A percentile compares a stretch with the other conserved stretches of the same genome.
Conservation (phyloP, 2,113 vertebrate genomes). For the Petroica traversi region DNA sequence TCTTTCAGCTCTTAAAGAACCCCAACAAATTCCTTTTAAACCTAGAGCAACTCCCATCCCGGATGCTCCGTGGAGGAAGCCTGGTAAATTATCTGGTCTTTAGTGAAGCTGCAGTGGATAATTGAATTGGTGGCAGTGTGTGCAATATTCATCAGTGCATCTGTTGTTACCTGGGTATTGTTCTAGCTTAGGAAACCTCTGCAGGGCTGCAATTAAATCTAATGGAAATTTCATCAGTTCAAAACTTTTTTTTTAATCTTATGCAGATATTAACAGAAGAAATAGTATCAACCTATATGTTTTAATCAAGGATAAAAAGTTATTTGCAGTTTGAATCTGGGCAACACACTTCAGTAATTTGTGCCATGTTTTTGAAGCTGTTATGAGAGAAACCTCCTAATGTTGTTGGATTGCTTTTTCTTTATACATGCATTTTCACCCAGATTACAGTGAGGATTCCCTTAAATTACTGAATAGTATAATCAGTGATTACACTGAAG, state of each 20-base stretch:
- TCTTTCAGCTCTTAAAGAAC: slow-evolving; percentile 69
- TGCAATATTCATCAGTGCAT: background rate
- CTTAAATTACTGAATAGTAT: background rate
- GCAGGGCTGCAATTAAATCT: background rate
- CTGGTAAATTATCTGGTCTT: slow-evolving; percentile 72
- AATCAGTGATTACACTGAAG: background rate
- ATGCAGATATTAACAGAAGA: background rate
- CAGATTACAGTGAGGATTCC: background rate
- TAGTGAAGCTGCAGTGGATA: background rate
- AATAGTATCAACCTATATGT: background rate
- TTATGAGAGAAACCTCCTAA: background rate
- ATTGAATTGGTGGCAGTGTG: background rate
- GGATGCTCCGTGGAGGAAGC: slow-evolving; percentile 22
- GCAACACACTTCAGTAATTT: background rate
- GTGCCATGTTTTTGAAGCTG: background rate
- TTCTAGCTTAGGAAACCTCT: background rate
- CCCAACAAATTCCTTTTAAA: slow-evolving; percentile 36
- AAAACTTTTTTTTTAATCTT: background rate
- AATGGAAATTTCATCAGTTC: background rate
- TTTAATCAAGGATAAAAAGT: background rate
- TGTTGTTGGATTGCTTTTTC: background rate
- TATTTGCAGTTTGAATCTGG: background rate
- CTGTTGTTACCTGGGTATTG: background rate
- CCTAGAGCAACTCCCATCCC: slow-evolving; percentile 48
- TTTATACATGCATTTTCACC: background rate